Evolutionary conservation across 1,140 invertebrate genomes (phyloP), one percentile per base, ranked within the genome.

Genomic region (Pseudobourletiella spinata): DNA sequence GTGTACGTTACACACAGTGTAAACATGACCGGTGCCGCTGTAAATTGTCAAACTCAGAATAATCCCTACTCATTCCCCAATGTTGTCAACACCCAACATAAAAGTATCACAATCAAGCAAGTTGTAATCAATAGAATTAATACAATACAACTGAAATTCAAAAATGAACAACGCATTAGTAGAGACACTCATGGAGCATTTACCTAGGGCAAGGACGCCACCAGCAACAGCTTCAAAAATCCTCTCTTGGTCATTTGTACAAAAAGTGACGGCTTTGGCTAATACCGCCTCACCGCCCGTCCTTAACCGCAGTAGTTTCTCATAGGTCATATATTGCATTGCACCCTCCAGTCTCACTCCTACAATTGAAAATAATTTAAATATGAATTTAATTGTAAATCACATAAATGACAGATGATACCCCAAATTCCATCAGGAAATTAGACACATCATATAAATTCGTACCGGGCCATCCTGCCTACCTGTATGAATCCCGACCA

Each of bases 161-260:
- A n/a, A n/a, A n/a, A n/a, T n/a, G n/a, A n/a, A n/a, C n/a, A n/a
- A n/a, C n/a, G n/a, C n/a, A n/a, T n/a, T n/a, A n/a, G n/a, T n/a
- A n/a, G n/a, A n/a, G n/a, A n/a, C n/a, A n/a, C n/a, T n/a, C n/a
- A n/a, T n/a, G n/a, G n/a, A n/a, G n/a, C 6, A 20, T 18, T 16
- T 30, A 70, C 69, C 69, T 15, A 72, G 35, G 15, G 66, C 57
- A 1, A 72, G 48, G 25, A 66, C 64, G 6, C 69, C 66, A 22
- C 69, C 63, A 22, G 64, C 52, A 28, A 71, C 66, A 65, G 61
- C 64, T 51, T 72, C 71, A 60, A 66, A 70, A 14, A 72, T 64
- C 44, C 71, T 67, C 35, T 72, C 71, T 59, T 71, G 67, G 24
- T 72, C 71, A 39, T 69, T 70, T 11, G 69, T 72, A 59, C 65